Evolutionary conservation across 1,140 invertebrate genomes (phyloP), one percentile per base, ranked within the genome.

Genomic region (Bombus terrestris): DNA sequence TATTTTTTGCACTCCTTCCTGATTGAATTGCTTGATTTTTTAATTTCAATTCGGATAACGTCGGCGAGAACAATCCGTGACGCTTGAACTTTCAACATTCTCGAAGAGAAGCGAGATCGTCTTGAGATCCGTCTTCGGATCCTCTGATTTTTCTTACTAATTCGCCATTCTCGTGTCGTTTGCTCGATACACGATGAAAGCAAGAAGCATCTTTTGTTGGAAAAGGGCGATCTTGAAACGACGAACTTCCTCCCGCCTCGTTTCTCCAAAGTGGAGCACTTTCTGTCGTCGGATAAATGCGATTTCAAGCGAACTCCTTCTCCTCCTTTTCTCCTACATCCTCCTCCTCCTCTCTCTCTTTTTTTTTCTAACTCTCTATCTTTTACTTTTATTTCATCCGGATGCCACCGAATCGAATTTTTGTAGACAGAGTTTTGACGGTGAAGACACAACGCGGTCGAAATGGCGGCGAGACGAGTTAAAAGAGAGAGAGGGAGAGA

Each of bases 391-490:
- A 77, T 77, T 76, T 76, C 32, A 73, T 62, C 53, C 69, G 43
- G 47, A 73, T 72, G 69, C n/a, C 80, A 43, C n/a, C 80, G 53
- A 62, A 81, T 57, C 64, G 78, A 81, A 81, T 81, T 81, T 81
- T 74, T 74, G 39, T 35, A 43, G 62, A 68, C n/a, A n/a, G 28
- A 47, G 77, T 66, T 79, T 79, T 68, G 77, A 79, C 77, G 32
- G 41, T 4, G 41, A n/a, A n/a, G n/a, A 9, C n/a, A 35, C 18
- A 75, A 53, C 41, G 73, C 32, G 73, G 25, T 35, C n/a, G 75
- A 59, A 62, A 77, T 62, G 75, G 75, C 43, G 75, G 37, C 37
- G 53, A 15, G 12, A 13, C 53, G 53, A 76, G 35, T 76, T 76
- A 77, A 76, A 8, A 62, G 37, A 77, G 28, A 47, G 25, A 47